Conservation (phyloP, 2,888 invertebrate genomes). For the Drosophila mettleri region DNA sequence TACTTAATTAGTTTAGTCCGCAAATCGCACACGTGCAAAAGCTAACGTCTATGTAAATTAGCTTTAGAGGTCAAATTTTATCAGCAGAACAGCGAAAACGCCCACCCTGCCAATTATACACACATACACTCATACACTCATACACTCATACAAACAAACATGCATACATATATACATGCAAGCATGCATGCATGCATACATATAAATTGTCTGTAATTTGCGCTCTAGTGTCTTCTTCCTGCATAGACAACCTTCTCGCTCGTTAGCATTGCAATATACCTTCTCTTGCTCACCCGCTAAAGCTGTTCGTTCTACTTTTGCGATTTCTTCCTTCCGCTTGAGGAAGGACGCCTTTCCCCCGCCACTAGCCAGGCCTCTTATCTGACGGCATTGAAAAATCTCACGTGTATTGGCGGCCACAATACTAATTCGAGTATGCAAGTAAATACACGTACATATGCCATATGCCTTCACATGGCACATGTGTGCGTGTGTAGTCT, state of each 20-base stretch:
- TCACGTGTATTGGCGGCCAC: conserved; percentile 67
- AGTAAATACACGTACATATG: conserved; percentile 13
- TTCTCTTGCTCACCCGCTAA: conserved; percentile 15
- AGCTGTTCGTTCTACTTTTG: conserved; percentile 25
- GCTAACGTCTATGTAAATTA: conserved; percentile 62
- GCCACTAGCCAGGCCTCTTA: not conserved
- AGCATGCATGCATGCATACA: conserved; percentile 15
- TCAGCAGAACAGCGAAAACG: conserved; percentile 48
- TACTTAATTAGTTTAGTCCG: conserved; percentile 68
- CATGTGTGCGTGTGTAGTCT: not conserved
- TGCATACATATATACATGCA: conserved; percentile 2
- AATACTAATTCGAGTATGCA: conserved; percentile 30
- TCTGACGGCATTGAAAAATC: conserved; percentile 57
- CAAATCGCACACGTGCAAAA: conserved; percentile 63
- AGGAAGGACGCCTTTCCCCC: conserved; percentile 13
- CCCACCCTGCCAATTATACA: conserved; percentile 45
- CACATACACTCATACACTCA: conserved; percentile 9
- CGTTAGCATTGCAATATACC: conserved; percentile 55
- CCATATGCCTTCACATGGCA: not conserved
- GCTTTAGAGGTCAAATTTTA: conserved; percentile 71
- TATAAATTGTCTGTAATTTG: conserved; percentile 72
- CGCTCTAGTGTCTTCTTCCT: conserved; percentile 73
- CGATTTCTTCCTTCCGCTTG: conserved; percentile 63
- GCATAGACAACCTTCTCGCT: conserved; percentile 63
- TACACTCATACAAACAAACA: not conserved